A percentile compares a stretch with the other conserved stretches of the same genome.
Evolutionary conservation across 2,113 vertebrate genomes (phyloP).

Genomic region (Xiphorhynchus elegans): DNA sequence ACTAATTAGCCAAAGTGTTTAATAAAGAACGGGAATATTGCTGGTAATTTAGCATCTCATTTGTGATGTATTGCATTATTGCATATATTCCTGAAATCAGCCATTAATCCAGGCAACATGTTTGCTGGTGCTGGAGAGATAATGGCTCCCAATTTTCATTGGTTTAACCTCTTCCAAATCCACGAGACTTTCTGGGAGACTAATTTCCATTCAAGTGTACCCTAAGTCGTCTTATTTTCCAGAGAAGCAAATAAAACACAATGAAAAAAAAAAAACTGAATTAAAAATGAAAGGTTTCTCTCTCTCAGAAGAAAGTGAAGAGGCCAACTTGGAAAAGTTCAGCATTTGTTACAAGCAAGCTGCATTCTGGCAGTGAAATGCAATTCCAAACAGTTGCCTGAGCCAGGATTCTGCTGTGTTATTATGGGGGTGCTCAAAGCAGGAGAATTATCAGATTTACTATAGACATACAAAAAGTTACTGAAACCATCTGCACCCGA

Average conservation of each 20-base stretch:
- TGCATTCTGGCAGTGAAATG: neutral
- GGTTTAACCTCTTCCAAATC: constrained; percentile 50
- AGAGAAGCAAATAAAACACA: constrained; percentile 50
- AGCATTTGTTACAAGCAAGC: neutral
- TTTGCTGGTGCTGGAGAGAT: constrained; percentile 52
- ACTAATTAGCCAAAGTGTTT: constrained; percentile 70
- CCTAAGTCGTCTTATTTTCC: constrained; percentile 17
- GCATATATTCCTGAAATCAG: constrained; percentile 59
- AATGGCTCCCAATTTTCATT: constrained; percentile 64
- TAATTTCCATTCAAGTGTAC: constrained; percentile 31
- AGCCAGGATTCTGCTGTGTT: neutral
- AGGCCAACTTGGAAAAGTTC: neutral
- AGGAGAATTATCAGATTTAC: neutral
- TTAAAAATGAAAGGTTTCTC: constrained; percentile 6
- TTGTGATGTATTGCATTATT: constrained; percentile 52
- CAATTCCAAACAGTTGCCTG: neutral
- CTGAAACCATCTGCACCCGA: neutral
- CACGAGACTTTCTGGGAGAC: neutral
- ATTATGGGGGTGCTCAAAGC: neutral
- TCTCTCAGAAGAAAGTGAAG: neutral
- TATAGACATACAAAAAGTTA: neutral
- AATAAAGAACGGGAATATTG: constrained; percentile 67
- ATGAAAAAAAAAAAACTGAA: neutral
- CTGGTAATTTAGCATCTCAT: constrained; percentile 67
- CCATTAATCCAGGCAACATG: constrained; percentile 44